These are phyloP conservation scores for Hassar affinis DNA, from an alignment of 2,113 vertebrate genomes.

Conservation along the genomic window DNA sequence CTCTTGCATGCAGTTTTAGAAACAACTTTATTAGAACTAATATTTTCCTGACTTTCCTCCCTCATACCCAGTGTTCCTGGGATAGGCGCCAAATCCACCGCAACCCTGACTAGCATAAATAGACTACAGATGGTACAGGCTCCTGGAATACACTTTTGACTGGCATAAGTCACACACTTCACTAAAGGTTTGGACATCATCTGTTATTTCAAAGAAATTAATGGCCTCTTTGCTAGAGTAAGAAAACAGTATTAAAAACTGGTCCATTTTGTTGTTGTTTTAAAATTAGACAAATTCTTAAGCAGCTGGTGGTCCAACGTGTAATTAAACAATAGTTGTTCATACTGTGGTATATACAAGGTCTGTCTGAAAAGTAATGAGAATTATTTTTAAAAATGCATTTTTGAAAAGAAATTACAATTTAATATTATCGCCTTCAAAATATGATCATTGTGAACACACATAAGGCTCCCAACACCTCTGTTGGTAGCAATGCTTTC, in stretches of 20 bases:
- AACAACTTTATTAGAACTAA: neutral
- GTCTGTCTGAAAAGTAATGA: too few species aligned
- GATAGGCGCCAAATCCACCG: neutral
- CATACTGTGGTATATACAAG: neutral
- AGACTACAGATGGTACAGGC: constrained; percentile 6
- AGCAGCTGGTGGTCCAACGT: neutral
- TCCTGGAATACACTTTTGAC: constrained; percentile 11
- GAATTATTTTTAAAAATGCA: too few species aligned
- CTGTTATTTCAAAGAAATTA: neutral
- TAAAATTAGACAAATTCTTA: neutral
- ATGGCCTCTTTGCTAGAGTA: neutral
- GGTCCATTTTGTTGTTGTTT: too few species aligned
- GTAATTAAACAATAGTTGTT: neutral
- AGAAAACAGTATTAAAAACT: neutral
- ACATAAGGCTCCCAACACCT: too few species aligned
- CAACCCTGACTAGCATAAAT: constrained; percentile 1
- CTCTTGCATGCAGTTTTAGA: neutral
- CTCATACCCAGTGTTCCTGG: constrained; percentile 10
- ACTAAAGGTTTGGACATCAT: neutral
- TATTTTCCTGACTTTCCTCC: constrained; percentile 10
- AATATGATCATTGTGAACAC: too few species aligned
- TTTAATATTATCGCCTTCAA: too few species aligned
- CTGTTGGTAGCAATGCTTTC: too few species aligned
- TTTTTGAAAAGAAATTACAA: too few species aligned
- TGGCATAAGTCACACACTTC: neutral